Percentiles rank a stretch among this genome's conserved stretches.
These are phyloP conservation scores for Microplitis demolitor DNA, from an alignment of 1,140 invertebrate genomes.

Conservation along the genomic window DNA sequence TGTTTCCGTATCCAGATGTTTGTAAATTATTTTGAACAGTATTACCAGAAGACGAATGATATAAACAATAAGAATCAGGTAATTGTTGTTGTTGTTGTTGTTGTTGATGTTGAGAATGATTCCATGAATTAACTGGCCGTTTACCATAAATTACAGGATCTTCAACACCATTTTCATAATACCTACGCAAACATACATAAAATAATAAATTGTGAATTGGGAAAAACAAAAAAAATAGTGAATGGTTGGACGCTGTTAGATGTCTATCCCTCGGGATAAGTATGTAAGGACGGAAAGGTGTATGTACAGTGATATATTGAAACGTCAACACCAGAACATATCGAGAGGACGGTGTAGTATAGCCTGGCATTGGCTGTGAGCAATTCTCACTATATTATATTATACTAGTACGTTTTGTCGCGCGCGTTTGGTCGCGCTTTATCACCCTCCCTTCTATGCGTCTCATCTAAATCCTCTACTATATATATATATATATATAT, in stretches of 20 bases:
- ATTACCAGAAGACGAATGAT: constrained; percentile 47
- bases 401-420: constrained; percentile 46
- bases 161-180: constrained; percentile 60
- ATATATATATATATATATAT: background rate
- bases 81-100: constrained; percentile 40
- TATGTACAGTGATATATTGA: constrained; percentile 54
- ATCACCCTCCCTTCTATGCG: background rate
- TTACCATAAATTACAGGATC: constrained; percentile 51
- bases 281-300: constrained; percentile 41
- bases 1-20: constrained; percentile 42
- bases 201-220: background rate
- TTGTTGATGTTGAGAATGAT: constrained; percentile 41
- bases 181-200: constrained; percentile 42
- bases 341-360: constrained; percentile 41
- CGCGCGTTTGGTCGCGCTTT: constrained; percentile 23
- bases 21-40: constrained; percentile 50
- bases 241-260: constrained; percentile 37
- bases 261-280: constrained; percentile 47
- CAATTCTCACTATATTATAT: background rate
- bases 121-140: constrained; percentile 46
- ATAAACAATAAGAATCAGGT: constrained; percentile 51
- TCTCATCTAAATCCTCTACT: background rate
- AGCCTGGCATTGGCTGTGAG: background rate
- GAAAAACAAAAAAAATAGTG: background rate
- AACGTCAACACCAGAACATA: constrained; percentile 58